Evolutionary conservation across 2,888 invertebrate species (phyloP), one percentile per base, ranked within the genome.

Genomic region (Heliconius hortense): DNA sequence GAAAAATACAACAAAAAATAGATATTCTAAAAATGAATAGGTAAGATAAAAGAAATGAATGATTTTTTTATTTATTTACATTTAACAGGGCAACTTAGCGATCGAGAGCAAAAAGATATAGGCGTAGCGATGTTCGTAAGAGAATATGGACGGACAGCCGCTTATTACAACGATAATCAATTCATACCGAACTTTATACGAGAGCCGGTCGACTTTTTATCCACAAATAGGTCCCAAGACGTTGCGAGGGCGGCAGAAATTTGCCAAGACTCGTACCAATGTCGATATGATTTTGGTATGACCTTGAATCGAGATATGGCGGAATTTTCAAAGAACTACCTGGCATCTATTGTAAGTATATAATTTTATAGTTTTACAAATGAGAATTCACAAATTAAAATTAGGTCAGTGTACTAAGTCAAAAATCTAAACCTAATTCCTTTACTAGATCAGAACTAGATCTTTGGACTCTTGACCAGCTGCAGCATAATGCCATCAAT

Each of bases 271-370:
- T 96, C 96, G 1, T 97, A 97, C 87, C 97, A 98, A 84, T 98
- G 98, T 88, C 95, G 96, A 82, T 98, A 96, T 84, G 98, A 98
- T 86, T 98, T 96, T 85, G 96, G 97, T 0, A 96, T 98, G 95
- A 97, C 97, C 0, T 90, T 98, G 2, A 96, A 97, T 87, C 94
- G 97, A 80, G 97, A 98, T 81, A 95, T 98, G 94, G 98, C 98
- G 0, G 97, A 97, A 84, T 97, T 96, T 83, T 97, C 98, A 0
- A 96, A 96, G 86, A 97, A 97, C 84, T 98, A 98, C 86, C 96
- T 97, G 83, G 95, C 97, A 79, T 93, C 94, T 11, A 90, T 94
- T 78, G 94, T 94, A 79, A 92, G 94, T 91, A 94, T 31, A 56
- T 53, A 31, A 31, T 31, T 53, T 26, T 11, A 21, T 62, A 28